Evolutionary conservation across 92 coral and sea anemone genomes (phyloP), one percentile per base, ranked within the genome.

Genomic region (Chrysogorgia sp.): DNA sequence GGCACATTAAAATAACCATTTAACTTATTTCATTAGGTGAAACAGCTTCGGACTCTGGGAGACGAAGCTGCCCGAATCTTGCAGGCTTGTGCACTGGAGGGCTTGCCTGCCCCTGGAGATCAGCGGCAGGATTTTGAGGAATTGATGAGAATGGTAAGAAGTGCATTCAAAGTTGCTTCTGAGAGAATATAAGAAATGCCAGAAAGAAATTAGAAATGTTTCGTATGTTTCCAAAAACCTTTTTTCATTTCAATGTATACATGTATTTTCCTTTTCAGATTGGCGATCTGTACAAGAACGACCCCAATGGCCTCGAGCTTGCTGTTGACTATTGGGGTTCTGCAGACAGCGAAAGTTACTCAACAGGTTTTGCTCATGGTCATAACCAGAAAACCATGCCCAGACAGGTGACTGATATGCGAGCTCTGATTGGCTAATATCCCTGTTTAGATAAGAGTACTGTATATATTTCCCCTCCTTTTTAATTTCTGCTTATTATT

Each of bases 21-120:
- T 5, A 48, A n/a, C n/a, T n/a, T n/a, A n/a, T n/a, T n/a, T n/a
- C 25, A 68, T 21, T 50, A 93, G 98, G 98, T 93, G 21, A 93
- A 91, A 40, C 97, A 93, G 70, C 79, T 93, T 9, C 98, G 98
- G 43, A 93, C 90, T 85, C 96, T 88, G 67, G 98, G 97, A 20
- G 98, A 93, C 81, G 98, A 93, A 65, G 98, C 92, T 25, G 92
- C 97, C 2, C 92, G 98, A 21, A 93, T 93, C 40, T 86, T 93
- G 21, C 96, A 88, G 55, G 98, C 92, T 15, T 92, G 91, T 77
- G 57, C 90, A 31, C 97, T 85, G 58, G 97, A 93, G 76, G 96
- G 96, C 19, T 85, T 90, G 40, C 92, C 90, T 29, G 94, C 98
- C 14, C 97, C 98, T 0, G 50, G 58, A 31, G 98, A 86, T 45